phyloP scores from a whole-genome alignment of 2,113 vertebrate species.

The Nerophis ophidion region DNA sequence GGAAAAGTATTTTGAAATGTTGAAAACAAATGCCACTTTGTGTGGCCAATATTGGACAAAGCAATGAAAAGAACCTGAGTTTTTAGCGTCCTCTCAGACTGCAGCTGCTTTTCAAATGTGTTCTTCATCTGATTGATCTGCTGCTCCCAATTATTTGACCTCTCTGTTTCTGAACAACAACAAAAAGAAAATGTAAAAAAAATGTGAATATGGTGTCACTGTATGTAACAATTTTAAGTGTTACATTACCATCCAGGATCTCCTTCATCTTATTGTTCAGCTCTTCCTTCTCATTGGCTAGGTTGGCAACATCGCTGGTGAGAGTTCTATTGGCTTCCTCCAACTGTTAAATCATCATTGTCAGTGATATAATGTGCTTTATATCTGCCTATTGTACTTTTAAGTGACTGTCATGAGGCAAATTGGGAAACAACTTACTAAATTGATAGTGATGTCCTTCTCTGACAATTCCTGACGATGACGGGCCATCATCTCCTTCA shows the following conservation, averaged over 20 bases:
- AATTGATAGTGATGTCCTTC: conserved; percentile 91
- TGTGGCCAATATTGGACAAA: background rate
- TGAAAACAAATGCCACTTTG: background rate
- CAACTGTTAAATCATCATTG: conserved; percentile 67
- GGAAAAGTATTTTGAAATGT: background rate
- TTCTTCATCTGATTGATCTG: conserved; percentile 80
- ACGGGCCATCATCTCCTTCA: conserved; percentile 98
- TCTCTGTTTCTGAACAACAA: conserved; percentile 74
- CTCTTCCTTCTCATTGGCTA: conserved; percentile 96
- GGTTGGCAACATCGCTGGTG: conserved; percentile 92
- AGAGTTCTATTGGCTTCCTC: conserved; percentile 95
- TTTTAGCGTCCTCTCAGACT: conserved; percentile 92
- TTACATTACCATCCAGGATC: conserved; percentile 75
- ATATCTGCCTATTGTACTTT: background rate
- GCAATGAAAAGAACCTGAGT: conserved; percentile 75
- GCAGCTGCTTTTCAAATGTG: conserved; percentile 88
- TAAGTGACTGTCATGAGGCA: background rate
- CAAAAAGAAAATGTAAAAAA: background rate
- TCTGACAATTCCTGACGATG: conserved; percentile 92
- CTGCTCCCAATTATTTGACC: conserved; percentile 82
- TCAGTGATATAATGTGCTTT: background rate
- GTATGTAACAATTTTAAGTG: conserved; percentile 28
- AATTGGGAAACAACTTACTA: conserved; percentile 71
- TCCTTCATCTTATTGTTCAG: conserved; percentile 94
- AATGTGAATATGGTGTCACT: background rate